These are phyloP conservation scores for Melipona beecheii DNA, from an alignment of 2,888 invertebrate genomes.

Conservation along the genomic window DNA sequence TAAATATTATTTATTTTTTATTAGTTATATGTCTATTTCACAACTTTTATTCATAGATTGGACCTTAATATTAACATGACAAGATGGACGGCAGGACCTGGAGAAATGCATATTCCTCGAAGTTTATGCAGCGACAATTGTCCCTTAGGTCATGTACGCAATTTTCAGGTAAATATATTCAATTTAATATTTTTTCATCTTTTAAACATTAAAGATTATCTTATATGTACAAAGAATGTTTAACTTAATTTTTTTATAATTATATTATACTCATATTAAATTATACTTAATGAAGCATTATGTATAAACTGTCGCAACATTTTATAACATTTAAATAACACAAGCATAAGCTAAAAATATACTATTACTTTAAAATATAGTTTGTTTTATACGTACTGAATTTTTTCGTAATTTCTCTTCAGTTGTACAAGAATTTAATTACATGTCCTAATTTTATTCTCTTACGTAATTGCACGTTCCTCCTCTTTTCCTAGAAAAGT, in stretches of 20 bases:
- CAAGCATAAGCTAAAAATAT: no score
- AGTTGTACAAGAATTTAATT: not conserved
- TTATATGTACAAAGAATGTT: not conserved
- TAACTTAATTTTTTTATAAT: not conserved
- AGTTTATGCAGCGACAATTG: slow-evolving; percentile 89
- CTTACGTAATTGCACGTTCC: no score
- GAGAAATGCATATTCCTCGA: slow-evolving; percentile 83
- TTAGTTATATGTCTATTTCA: not conserved
- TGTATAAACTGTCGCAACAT: no score
- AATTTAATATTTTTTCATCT: not conserved
- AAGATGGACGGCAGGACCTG: slow-evolving; percentile 83
- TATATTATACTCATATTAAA: no score
- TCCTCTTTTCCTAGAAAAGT: no score
- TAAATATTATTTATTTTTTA: not conserved
- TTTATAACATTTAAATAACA: no score
- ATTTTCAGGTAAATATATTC: slow-evolving; percentile 84
- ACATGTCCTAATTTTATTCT: no score
- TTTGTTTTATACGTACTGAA: no score
- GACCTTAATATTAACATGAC: slow-evolving; percentile 84
- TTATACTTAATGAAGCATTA: no score
- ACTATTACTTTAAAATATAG: no score
- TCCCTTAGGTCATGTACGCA: slow-evolving; percentile 86
- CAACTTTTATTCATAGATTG: slow-evolving; percentile 78
- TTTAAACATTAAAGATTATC: not conserved
- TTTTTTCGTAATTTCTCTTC: no score